These are phyloP conservation scores for Heliconius cydno DNA, from an alignment of 2,888 invertebrate genomes.

Conservation along the genomic window DNA sequence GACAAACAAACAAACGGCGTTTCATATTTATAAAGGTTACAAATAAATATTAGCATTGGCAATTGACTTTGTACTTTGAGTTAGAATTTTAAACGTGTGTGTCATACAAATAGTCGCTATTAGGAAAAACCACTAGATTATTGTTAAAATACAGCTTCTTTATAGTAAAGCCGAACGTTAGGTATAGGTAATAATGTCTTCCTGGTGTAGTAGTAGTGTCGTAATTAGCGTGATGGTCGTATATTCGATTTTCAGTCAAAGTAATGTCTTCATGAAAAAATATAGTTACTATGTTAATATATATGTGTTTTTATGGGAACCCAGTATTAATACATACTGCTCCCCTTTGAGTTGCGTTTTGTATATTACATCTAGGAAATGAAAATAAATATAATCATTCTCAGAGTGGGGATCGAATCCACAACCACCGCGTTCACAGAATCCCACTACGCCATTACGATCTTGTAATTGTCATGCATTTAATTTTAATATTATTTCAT, in stretches of 20 bases:
- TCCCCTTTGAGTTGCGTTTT: no score
- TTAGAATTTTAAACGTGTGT: slow-evolving; percentile 27
- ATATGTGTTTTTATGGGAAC: no score
- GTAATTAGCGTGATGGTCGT: not conserved
- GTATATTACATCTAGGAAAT: no score
- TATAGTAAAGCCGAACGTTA: slow-evolving; percentile 6
- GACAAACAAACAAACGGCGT: not conserved
- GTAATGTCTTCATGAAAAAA: no score
- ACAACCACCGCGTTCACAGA: no score
- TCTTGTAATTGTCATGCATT: no score
- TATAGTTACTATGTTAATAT: no score
- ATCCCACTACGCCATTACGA: no score
- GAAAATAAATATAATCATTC: no score
- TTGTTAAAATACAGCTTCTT: slow-evolving; percentile 13
- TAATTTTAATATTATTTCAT: no score
- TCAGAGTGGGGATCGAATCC: no score
- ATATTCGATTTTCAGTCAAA: not conserved
- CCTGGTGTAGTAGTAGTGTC: not conserved
- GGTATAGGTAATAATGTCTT: not conserved
- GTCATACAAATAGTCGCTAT: slow-evolving; percentile 5
- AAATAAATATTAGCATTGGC: slow-evolving; percentile 29
- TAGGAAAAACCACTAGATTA: slow-evolving; percentile 18
- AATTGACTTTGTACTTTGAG: slow-evolving; percentile 22
- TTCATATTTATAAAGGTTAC: slow-evolving; percentile 23
- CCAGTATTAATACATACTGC: no score